Percentiles rank a stretch among this genome's conserved stretches.
These are phyloP conservation scores for Drosophila mauritiana DNA, from an alignment of 1,140 invertebrate genomes.

Conservation along the genomic window DNA sequence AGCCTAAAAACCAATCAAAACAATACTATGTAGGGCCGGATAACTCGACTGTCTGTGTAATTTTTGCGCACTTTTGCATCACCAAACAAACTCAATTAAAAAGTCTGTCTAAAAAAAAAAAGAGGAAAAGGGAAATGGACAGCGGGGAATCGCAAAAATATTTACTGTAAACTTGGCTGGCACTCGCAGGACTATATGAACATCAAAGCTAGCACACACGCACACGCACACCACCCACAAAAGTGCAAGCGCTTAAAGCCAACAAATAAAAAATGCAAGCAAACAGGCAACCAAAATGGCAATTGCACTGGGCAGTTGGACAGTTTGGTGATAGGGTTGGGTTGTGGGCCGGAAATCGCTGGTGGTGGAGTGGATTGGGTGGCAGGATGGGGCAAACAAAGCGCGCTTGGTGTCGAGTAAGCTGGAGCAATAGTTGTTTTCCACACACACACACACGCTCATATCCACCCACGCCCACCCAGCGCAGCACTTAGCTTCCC, in stretches of 20 bases:
- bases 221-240: conserved; percentile 34
- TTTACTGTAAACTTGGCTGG: conserved; percentile 74
- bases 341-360: conserved; percentile 2
- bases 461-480: conserved; percentile 5
- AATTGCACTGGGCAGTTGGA: conserved; percentile 76
- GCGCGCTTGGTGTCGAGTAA: conserved; percentile 73
- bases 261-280: conserved; percentile 81
- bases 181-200: conserved; percentile 65
- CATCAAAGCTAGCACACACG: conserved; percentile 51
- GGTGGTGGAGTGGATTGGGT: not conserved
- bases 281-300: conserved; percentile 80
- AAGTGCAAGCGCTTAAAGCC: conserved; percentile 78
- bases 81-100: conserved; percentile 83
- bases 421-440: conserved; percentile 67
- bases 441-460: conserved; percentile 18
- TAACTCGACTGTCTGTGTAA: conserved; percentile 69
- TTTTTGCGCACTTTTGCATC: conserved; percentile 82
- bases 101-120: conserved; percentile 62
- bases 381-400: conserved; percentile 31
- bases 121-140: not conserved
- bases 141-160: conserved; percentile 77
- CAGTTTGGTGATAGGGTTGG: conserved; percentile 29
- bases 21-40: conserved; percentile 55
- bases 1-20: conserved; percentile 79
- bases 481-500: conserved; percentile 38